phyloP scores from a whole-genome alignment of 2,888 invertebrate species.

The Synergus japonicus region DNA sequence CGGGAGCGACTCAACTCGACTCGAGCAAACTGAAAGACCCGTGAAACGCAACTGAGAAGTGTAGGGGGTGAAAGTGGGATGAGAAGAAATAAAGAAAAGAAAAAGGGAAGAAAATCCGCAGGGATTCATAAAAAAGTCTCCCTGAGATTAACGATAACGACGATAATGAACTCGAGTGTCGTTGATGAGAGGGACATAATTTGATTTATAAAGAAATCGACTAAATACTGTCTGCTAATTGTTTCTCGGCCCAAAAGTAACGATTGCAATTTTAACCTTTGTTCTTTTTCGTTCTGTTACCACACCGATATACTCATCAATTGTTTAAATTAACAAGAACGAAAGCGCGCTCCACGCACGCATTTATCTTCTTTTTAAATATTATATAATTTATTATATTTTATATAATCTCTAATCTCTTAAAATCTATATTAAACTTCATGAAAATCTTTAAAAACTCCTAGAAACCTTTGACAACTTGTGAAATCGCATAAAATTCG shows the following conservation, averaged over 20 bases:
- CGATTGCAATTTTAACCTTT: slow-evolving; percentile 16
- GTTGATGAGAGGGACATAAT: slow-evolving; percentile 40
- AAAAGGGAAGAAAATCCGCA: slow-evolving; percentile 26
- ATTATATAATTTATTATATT: no score
- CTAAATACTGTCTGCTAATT: slow-evolving; percentile 26
- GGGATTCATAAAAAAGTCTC: slow-evolving; percentile 25
- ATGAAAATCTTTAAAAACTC: no score
- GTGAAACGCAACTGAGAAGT: slow-evolving; percentile 18
- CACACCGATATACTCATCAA: not conserved
- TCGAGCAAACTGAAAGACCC: slow-evolving; percentile 24
- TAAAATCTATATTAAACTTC: no score
- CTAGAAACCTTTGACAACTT: no score
- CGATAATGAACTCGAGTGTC: slow-evolving; percentile 38
- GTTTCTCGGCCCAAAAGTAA: not conserved
- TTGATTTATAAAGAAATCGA: slow-evolving; percentile 23
- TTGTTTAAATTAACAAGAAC: not conserved
- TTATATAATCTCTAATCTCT: no score
- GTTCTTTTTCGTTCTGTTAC: not conserved
- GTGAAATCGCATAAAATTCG: no score
- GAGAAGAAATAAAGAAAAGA: slow-evolving; percentile 27
- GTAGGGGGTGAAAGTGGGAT: not conserved
- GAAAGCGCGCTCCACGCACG: no score
- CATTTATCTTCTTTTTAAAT: no score
- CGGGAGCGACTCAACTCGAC: slow-evolving; percentile 10
- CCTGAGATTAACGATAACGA: slow-evolving; percentile 37